Evolutionary conservation across 2,797 vertebrate genomes (phyloP), one percentile per base, ranked within the genome.

Genomic region (Pangasius larnaudii): DNA sequence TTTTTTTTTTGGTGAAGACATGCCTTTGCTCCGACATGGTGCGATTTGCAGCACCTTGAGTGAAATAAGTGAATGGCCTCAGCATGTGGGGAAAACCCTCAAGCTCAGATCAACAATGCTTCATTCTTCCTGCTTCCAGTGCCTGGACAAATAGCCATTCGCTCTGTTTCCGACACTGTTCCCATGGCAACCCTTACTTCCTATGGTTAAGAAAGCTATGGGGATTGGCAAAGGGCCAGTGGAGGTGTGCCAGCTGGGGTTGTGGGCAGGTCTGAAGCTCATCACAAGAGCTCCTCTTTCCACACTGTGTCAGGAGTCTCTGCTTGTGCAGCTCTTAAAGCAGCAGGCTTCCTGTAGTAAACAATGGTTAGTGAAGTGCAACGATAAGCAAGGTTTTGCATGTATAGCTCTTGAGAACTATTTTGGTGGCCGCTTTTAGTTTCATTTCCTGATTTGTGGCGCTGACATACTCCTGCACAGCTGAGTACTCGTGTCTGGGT

Each of bases 201-300:
- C 89, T 89, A 92, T 93, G 86, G 94, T 91, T 91, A 86, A 90
- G 95, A 95, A 95, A 95, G 93, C 93, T 94, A 92, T 92, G 94
- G 92, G 94, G 95, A 95, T 96, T 97, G 97, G 96, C 96, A 91
- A 92, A 88, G 92, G 93, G 95, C 95, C 96, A 95, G 91, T 91
- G 95, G 95, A 95, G 95, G 96, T 92, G 95, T 95, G 91, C 87
- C 90, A 90, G 88, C 85, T 90, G 51, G 72, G 75, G 69, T 86
- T 84, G 82, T 90, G 78, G 88, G 88, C 85, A 39, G 89, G 85
- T 56, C 88, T 87, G 30, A 88, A 49, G 59, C 85, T 85, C 87
- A 84, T 91, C 87, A 87, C 81, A 86, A 89, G 85, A 74, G 80
- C 72, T 89, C n/a, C 33, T 86, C 88, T 85, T 85, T 85, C 39